Evolutionary conservation across 2,797 vertebrate genomes (phyloP).

Genomic region (Rhadinocentrus ornatus): DNA sequence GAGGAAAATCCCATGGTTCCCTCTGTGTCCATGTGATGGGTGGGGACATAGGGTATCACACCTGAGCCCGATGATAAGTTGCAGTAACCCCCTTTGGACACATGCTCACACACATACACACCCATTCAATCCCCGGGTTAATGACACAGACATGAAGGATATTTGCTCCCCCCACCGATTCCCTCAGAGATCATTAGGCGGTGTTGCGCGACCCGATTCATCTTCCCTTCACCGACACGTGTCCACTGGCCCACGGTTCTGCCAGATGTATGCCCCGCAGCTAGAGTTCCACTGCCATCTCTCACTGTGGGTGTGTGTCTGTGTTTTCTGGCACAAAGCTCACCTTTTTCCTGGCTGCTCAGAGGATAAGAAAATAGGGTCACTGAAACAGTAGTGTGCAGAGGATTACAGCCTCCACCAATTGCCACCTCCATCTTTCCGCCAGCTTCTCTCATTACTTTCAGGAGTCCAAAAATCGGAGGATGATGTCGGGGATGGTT

Average conservation of each 20-base stretch:
- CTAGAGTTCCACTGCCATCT: slow-evolving; percentile 56
- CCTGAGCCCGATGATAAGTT: slow-evolving; percentile 76
- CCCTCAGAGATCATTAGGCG: slow-evolving; percentile 73
- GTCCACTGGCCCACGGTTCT: slow-evolving; percentile 68
- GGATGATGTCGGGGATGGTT: slow-evolving; percentile 47
- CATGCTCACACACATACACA: slow-evolving; percentile 32
- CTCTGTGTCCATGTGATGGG: slow-evolving; percentile 44
- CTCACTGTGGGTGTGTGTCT: slow-evolving; percentile 48
- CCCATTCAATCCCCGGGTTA: slow-evolving; percentile 64
- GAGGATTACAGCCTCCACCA: slow-evolving; percentile 58
- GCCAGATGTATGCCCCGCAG: slow-evolving; percentile 78
- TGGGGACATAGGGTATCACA: slow-evolving; percentile 60
- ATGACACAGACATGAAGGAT: slow-evolving; percentile 75
- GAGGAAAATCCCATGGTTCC: slow-evolving; percentile 70
- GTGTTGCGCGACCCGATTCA: slow-evolving; percentile 72
- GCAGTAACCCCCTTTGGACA: slow-evolving; percentile 46
- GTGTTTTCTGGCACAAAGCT: slow-evolving; percentile 62
- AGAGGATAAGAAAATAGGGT: slow-evolving; percentile 66
- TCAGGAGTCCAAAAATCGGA: slow-evolving; percentile 44
- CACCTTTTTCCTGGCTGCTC: slow-evolving; percentile 57
- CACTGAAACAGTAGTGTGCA: slow-evolving; percentile 50
- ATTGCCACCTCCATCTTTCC: slow-evolving; percentile 41
- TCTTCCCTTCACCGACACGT: slow-evolving; percentile 70
- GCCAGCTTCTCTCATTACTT: slow-evolving; percentile 62
- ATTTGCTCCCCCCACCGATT: slow-evolving; percentile 48